A percentile compares a stretch with the other conserved stretches of the same genome.
Evolutionary conservation across 2,113 vertebrate genomes (phyloP).

Genomic region (Entosphenus tridentatus): DNA sequence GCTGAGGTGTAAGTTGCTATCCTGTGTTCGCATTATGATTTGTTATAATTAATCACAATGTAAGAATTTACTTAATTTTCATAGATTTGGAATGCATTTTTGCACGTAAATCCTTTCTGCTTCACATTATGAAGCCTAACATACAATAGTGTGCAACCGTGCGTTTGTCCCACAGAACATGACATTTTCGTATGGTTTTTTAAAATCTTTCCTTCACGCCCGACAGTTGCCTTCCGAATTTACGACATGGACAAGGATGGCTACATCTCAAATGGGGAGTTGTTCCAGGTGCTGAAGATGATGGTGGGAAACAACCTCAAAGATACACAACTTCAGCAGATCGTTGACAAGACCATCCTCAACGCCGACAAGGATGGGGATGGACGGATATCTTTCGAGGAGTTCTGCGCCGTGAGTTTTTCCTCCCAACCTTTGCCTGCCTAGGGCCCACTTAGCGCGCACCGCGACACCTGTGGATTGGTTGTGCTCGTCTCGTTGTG

Average conservation of each 20-base stretch:
- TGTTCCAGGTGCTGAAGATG: constrained; percentile 4
- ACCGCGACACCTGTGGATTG: neutral
- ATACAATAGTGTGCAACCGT: no score
- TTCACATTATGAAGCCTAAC: no score
- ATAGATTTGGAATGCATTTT: no score
- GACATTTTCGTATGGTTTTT: neutral
- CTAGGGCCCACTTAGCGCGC: neutral
- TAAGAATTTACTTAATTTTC: no score
- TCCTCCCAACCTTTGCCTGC: neutral
- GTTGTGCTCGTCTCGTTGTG: neutral
- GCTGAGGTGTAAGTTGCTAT: constrained; percentile 1
- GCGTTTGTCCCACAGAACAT: neutral
- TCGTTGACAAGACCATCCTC: constrained; percentile 4
- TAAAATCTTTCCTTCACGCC: neutral
- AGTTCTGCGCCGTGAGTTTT: neutral
- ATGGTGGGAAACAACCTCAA: constrained; percentile 7
- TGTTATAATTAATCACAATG: no score
- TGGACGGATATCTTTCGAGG: constrained; percentile 4
- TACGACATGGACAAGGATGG: constrained; percentile 4
- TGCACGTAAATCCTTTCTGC: no score
- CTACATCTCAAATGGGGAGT: constrained; percentile 2
- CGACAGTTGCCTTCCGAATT: constrained; percentile 3
- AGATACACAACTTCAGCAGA: constrained; percentile 5
- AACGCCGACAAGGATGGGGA: constrained; percentile 6
- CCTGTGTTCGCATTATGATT: no score